These are phyloP conservation scores for Pterostichus niger DNA, from an alignment of 2,888 invertebrate genomes.

Conservation along the genomic window DNA sequence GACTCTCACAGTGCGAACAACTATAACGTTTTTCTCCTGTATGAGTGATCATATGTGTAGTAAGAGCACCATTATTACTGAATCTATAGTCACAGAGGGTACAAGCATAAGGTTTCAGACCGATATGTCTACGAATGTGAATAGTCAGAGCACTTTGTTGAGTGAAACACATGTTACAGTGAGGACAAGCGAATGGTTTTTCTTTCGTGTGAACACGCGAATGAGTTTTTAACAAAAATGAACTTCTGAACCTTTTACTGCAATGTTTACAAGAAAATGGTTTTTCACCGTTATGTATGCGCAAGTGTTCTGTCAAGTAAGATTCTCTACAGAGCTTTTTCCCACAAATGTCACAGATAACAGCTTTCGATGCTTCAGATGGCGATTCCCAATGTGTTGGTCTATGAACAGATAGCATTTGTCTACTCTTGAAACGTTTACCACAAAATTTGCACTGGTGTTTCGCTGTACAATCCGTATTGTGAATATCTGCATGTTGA, in stretches of 20 bases:
- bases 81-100: constrained; percentile 80
- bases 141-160: constrained; percentile 80
- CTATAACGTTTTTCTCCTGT: constrained; percentile 75
- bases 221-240: constrained; percentile 73
- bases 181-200: constrained; percentile 75
- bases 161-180: constrained; percentile 81
- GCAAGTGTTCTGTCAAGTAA: constrained; percentile 74
- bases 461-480: background rate
- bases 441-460: constrained; percentile 66
- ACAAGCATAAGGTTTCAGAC: constrained; percentile 80
- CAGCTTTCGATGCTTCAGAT: constrained; percentile 33
- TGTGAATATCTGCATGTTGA: constrained; percentile 39
- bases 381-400: constrained; percentile 32
- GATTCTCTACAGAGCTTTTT: constrained; percentile 72
- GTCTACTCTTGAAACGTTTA: constrained; percentile 36
- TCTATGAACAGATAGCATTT: constrained; percentile 8
- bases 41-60: constrained; percentile 71
- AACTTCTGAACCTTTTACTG: constrained; percentile 51
- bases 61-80: constrained; percentile 79
- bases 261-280: constrained; percentile 69
- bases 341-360: constrained; percentile 73
- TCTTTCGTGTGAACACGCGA: constrained; percentile 76
- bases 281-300: constrained; percentile 74
- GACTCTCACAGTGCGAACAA: constrained; percentile 73
- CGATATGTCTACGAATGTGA: constrained; percentile 80